A percentile compares a stretch with the other conserved stretches of the same genome.
Conservation (phyloP, 1,140 invertebrate species). For the Drosophila rufa region DNA sequence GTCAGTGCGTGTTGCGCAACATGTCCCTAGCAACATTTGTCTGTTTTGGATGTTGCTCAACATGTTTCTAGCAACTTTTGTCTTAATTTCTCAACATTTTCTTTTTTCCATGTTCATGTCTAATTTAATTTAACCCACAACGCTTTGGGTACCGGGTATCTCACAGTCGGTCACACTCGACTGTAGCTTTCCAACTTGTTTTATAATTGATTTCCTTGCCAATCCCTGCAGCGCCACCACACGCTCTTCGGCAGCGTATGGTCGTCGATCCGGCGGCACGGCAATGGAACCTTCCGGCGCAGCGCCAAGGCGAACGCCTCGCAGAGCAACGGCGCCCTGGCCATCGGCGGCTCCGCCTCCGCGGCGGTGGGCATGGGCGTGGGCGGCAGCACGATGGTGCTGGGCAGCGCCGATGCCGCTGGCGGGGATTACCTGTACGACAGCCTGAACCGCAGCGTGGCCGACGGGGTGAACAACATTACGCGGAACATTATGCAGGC, state of each 20-base stretch:
- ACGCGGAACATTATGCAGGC: conserved; percentile 86
- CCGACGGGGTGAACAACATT: conserved; percentile 87
- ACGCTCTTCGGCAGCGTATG: conserved; percentile 97
- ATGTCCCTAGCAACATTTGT: too few relatives aligned
- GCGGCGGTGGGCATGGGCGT: conserved; percentile 47
- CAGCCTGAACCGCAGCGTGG: conserved; percentile 87
- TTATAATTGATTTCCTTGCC: background rate
- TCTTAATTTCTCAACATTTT: too few relatives aligned
- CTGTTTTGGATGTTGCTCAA: too few relatives aligned
- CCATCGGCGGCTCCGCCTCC: conserved; percentile 49
- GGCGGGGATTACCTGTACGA: conserved; percentile 86
- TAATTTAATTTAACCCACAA: too few relatives aligned
- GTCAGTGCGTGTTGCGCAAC: too few relatives aligned
- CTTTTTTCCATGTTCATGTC: too few relatives aligned
- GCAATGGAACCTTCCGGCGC: conserved; percentile 79
- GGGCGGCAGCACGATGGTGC: conserved; percentile 63
- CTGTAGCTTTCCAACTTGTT: too few relatives aligned
- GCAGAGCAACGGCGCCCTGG: conserved; percentile 70
- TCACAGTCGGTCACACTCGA: too few relatives aligned
- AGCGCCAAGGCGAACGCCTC: conserved; percentile 66
- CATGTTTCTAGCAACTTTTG: too few relatives aligned
- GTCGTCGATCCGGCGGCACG: conserved; percentile 93
- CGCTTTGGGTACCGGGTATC: too few relatives aligned
- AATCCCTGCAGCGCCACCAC: conserved; percentile 93
- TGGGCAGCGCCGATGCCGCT: conserved; percentile 51